Evolutionary conservation across 2,888 invertebrate genomes (phyloP), one percentile per base, ranked within the genome.

Genomic region (Calliscelio sp.): DNA sequence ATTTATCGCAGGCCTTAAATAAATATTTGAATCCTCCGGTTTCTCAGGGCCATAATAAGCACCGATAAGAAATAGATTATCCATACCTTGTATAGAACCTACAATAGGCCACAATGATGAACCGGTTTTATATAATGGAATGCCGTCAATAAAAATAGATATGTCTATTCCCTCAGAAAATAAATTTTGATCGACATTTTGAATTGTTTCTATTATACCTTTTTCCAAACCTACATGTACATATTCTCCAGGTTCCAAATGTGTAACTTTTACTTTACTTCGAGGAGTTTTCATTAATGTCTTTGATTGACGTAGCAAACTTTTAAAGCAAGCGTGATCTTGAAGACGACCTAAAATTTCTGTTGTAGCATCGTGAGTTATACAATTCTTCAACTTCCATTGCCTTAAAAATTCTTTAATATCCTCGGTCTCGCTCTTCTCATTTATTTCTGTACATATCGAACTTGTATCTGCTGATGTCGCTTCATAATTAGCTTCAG

Each of bases 81-180:
- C 55, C 57, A 25, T 38, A n/a, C 25, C 18, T 55, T 57, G 24
- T 18, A 86, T 24, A 57, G 68, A 83, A 73, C 82, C 79, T 49
- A 86, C 59, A 63, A 89, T 88, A 61, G 86, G 87, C 85, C 87
- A 88, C 3, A 85, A 79, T 25, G 85, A 83, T 63, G 80, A 80
- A 28, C 81, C 71, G 61, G 86, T 78, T 79, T 87, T 85, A 55
- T 28, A 81, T 35, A 86, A 35, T 8, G 86, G 85, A 32, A 86
- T 59, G 20, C 85, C 87, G 28, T 85, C 82, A 49, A 83, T 49
- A 75, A 70, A 78, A 38, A 78, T 28, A 4, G 66, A 38, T 53
- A 83, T 35, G n/a, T 77, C 25, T 5, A 83, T 63, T 18, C 55
- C 68, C 35, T 24, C 18, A n/a, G 20, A 11, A 51, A 68, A 25